Evolutionary conservation across 2,888 invertebrate genomes (phyloP).

Genomic region (Bellardia bayeri): DNA sequence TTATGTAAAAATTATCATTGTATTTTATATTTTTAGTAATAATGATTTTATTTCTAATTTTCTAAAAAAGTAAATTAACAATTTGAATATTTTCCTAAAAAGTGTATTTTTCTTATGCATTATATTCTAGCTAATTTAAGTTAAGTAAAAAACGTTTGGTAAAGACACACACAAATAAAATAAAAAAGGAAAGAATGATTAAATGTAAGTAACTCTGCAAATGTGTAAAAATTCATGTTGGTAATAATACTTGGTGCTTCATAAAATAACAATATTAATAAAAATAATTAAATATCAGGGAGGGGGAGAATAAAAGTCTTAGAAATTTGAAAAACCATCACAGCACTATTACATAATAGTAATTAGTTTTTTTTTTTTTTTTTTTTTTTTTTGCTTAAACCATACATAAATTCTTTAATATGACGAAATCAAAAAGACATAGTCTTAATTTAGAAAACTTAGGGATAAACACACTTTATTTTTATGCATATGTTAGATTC

Average conservation of each 20-base stretch:
- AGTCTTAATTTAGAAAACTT: constrained; percentile 6
- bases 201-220: constrained; percentile 20
- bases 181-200: not conserved
- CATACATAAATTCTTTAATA: constrained; percentile 35
- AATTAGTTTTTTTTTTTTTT: constrained; percentile 15
- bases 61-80: constrained; percentile 4
- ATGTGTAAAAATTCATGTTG: constrained; percentile 21
- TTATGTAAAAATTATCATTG: constrained; percentile 16
- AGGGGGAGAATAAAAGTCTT: constrained; percentile 28
- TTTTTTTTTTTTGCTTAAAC: constrained; percentile 28
- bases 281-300: constrained; percentile 13
- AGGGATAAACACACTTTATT: not conserved
- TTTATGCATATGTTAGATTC: not conserved
- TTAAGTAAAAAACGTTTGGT: constrained; percentile 35
- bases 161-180: not conserved
- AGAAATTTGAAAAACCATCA: constrained; percentile 67
- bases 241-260: constrained; percentile 58
- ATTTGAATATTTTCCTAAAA: not conserved
- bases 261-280: not conserved
- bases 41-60: not conserved
- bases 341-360: constrained; percentile 67
- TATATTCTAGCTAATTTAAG: constrained; percentile 26
- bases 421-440: constrained; percentile 4
- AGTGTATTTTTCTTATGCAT: not conserved
- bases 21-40: constrained; percentile 14